Evolutionary conservation across 2,888 invertebrate species (phyloP), one percentile per base, ranked within the genome.

Genomic region (Parelbella ahira): DNA sequence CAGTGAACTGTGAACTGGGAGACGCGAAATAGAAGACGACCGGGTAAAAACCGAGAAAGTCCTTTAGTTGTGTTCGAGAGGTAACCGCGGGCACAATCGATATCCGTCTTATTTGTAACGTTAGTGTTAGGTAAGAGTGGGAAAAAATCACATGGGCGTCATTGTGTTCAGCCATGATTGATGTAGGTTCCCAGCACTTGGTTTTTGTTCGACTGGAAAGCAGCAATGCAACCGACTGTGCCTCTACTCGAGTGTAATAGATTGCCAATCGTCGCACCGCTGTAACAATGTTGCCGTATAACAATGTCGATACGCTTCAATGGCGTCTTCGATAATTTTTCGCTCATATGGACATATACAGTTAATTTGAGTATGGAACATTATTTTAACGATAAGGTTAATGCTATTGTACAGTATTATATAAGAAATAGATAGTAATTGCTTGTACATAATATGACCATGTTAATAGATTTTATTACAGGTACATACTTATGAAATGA

Each of bases 101-200:
- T 83, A 84, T 83, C 79, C 80, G 79, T 68, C 76, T 74, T 75
- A 68, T 74, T 73, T 60, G 57, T 60, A 57, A 58, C 56, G 70
- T 75, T 74, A 73, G 60, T 65, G 73, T 86, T 80, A 76, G 67
- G 71, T 79, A 80, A 81, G 64, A 74, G 52, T 70, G 71, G 60
- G 70, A 72, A 79, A 69, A 69, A 69, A 63, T 54, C 63, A 60
- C 65, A 71, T 68, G 62, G 58, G 59, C 55, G 53, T 58, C 60
- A 64, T 69, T 75, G 65, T 70, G 73, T 70, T 52, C 53, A 58
- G 47, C 61, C 65, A 64, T 68, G 65, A 65, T 63, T 58, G 56
- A 58, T 54, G 45, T 44, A 49, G 53, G 62, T 80, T 82, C 81
- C 60, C 82, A 76, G 69, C 60, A 51, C 52, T 52, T 62, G 59